Base-by-base conservation (phyloP, 2,113 vertebrate species). In the Scytalopus superciliaris region DNA sequence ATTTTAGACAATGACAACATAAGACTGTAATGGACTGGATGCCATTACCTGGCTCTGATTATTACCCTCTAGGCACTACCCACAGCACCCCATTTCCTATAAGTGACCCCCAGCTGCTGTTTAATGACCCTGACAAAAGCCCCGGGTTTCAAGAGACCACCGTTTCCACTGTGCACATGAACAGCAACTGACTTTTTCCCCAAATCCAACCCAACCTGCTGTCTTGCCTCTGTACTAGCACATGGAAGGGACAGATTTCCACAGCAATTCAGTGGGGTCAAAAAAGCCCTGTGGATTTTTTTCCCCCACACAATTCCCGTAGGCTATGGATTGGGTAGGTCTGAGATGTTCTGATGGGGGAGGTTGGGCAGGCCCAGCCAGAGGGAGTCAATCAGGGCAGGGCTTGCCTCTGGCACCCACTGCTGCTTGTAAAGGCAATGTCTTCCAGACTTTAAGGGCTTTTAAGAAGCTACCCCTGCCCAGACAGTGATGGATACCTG, bases 11-110 rank as follows among this genome's bases (percentile, higher is more conserved):
- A 90, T 52, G 63, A 66, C 69, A 87, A 18, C 3, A 0, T 59
- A 95, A 37, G 63, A 40, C 39, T 67, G 66, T 93, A 85, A 96
- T 94, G 93, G 75, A 66, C 89, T 87, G 84, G 30, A 50, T 95
- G 53, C 50, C 79, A 56, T 91, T 90, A 91, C 57, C 78, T 28
- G 7, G 7, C 70, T 88, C 9, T 85, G 53, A 33, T 53, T 73
- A 62, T 49, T 69, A 49, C 53, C 90, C 67, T 80, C 67, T 55
- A 73, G 79, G 57, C 25, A n/a, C 53, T n/a, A 56, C 50, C 47
- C 62, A n/a, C 49, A 27, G 68, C 50, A 80, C 88, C 78, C 52
- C 19, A 40, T 69, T 89, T 87, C 74, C 57, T 87, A 30, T 6
- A 18, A 73, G 45, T 55, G 84, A 96, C 89, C 84, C 78, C 53